Evolutionary conservation across 2,113 vertebrate species (phyloP), one percentile per base, ranked within the genome.

Genomic region (Columba livia): DNA sequence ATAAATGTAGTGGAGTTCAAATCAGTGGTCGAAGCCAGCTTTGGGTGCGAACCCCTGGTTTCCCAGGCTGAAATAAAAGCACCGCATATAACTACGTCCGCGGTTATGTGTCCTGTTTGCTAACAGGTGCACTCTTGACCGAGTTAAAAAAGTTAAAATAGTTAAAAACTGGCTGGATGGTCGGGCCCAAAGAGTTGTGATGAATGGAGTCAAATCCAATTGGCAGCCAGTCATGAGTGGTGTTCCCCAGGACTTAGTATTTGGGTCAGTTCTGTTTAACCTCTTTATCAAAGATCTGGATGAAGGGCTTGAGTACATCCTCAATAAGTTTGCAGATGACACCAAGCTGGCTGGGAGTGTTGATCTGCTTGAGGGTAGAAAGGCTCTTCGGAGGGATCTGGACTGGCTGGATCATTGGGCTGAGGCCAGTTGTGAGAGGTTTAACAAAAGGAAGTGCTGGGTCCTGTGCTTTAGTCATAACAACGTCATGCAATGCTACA

Each of bases 301-400:
- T 1, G 1, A 70, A 32, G 11, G 17, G 13, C 28, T 53, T 0
- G 0, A 54, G 36, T 21, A 9, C 14, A 28, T 5, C 21, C 9
- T 36, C 38, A 69, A 21, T 53, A 69, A 65, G 15, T 73, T 36
- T 73, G 20, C 34, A 21, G 17, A 58, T 2, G 3, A 51, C 14
- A 36, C 11, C 53, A 88, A 31, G 34, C 3, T 42, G 31, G 34
- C 11, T 0, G 1, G 29, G 6, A 58, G 4, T 19, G 19, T 34
- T 20, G 28, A 38, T 32, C 12, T 58, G 21, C 36, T 25, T 31
- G 36, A 34, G 12, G 19, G 36, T 17, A 78, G 54, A 5, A 25
- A 23, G 47, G 13, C 16, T 44, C 36, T 78, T 2, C 26, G 36
- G 47, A 71, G 26, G 31, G 64, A 34, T 8, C 34, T 24, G 24